Percentiles rank a stretch among this genome's conserved stretches.
Conservation (phyloP, 2,113 vertebrate genomes). For the Eleginops maclovinus region DNA sequence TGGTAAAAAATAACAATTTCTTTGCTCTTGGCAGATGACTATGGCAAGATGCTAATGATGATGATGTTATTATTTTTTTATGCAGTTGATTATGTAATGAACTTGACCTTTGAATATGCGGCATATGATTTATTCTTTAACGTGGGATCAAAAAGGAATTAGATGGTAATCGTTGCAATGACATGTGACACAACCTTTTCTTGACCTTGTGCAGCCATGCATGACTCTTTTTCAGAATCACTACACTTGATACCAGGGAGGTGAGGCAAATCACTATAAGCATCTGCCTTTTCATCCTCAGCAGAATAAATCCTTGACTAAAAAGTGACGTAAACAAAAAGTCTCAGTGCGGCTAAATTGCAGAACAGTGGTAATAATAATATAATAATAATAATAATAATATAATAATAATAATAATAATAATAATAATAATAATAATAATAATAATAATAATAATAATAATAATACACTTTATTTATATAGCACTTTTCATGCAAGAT, state of each 20-base stretch:
- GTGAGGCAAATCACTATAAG: constrained; percentile 9
- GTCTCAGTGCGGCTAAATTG: no score
- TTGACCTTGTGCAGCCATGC: constrained; percentile 55
- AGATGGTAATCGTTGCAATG: constrained; percentile 24
- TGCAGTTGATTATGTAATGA: constrained; percentile 36
- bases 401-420: no score
- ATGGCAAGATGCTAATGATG: constrained; percentile 2
- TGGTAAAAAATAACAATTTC: not conserved
- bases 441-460: no score
- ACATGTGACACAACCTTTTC: constrained; percentile 57
- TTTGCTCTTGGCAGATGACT: constrained; percentile 3
- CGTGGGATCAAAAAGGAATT: constrained; percentile 45
- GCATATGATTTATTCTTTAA: constrained; percentile 42
- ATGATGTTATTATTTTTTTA: not conserved
- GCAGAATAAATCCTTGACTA: not conserved
- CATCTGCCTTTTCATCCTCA: not conserved
- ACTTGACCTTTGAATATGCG: constrained; percentile 42
- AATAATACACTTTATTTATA: no score
- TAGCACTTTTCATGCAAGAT: no score
- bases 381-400: no score
- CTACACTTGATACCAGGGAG: constrained; percentile 20
- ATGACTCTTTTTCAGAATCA: constrained; percentile 45
- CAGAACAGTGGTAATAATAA: no score
- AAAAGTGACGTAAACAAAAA: not conserved
- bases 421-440: no score